Base-by-base conservation (phyloP, 2,113 vertebrate species). In the Dromiciops gliroides region DNA sequence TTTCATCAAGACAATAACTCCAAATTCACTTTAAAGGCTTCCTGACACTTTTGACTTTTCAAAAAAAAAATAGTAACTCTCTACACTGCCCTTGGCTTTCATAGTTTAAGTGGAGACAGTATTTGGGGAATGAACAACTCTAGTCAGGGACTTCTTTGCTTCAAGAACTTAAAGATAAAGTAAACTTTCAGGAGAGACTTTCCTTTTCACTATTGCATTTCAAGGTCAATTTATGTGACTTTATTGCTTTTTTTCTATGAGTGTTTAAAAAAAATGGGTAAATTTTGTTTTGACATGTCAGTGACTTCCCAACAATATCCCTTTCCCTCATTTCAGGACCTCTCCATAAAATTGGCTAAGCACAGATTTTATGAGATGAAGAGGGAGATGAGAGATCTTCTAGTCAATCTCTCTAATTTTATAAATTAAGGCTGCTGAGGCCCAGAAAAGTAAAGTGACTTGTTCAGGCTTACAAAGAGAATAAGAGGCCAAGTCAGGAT, bases 1-100 rank as follows among this genome's bases (percentile, higher is more conserved):
- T 95, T 93, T 94, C 92, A 97, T 94, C 50, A 51, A 97, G 67
- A 37, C 91, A 48, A 31, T 53, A 89, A 91, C 95, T 67, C 95
- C 83, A 92, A 94, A 95, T 95, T 91, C 25, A 56, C n/a, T 90
- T 95, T 50, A 50, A 52, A 95, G 92, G 88, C 91, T 48, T 89
- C 37, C 9, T 51, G 12, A 28, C 48, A 95, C 91, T 96, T 95
- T 96, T 49, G 1, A 49, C 67, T 92, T 92, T 97, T 95, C 22
- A 93, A 48, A 95, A 94, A 93, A 48, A 95, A 94, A 60, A 89
- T 83, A 28, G 83, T 67, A 90, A 53, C 88, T 95, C n/a, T 94
- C 90, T 95, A 88, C 95, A 75, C 91, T 51, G 91, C n/a, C 93
- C 92, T 94, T 91, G 53, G 89, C 56, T 94, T 53, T 95, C 56